Conservation (phyloP, 2,888 invertebrate species). For the Drosophila yooni region DNA sequence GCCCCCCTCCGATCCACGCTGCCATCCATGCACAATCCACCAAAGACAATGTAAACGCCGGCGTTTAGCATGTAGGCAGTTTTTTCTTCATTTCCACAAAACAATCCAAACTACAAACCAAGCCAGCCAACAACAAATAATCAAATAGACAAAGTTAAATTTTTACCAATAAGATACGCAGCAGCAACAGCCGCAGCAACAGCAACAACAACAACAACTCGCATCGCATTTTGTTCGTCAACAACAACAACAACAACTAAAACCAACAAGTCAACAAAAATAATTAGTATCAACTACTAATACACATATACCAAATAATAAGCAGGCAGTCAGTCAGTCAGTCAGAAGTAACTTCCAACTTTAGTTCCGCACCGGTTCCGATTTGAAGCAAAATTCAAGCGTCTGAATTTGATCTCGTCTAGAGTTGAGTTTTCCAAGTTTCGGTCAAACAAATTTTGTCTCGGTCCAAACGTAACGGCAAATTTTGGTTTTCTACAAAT, state of each 20-base stretch:
- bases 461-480: slow-evolving; percentile 57
- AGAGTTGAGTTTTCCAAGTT: slow-evolving; percentile 65
- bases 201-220: slow-evolving; percentile 51
- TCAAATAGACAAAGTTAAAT: slow-evolving; percentile 78
- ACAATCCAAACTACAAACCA: slow-evolving; percentile 57
- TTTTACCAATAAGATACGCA: slow-evolving; percentile 74
- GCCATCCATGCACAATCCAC: slow-evolving; percentile 27
- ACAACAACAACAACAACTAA: slow-evolving; percentile 47
- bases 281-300: slow-evolving; percentile 31
- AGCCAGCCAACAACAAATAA: slow-evolving; percentile 81
- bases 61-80: slow-evolving; percentile 73
- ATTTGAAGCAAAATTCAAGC: slow-evolving; percentile 79
- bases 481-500: slow-evolving; percentile 74
- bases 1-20: slow-evolving; percentile 29
- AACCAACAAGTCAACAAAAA: slow-evolving; percentile 29
- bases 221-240: slow-evolving; percentile 75
- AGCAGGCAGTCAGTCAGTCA: slow-evolving; percentile 59
- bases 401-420: slow-evolving; percentile 82
- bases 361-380: slow-evolving; percentile 70
- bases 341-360: slow-evolving; percentile 52
- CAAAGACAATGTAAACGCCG: slow-evolving; percentile 78
- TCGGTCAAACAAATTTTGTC: slow-evolving; percentile 73
- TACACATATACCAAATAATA: slow-evolving; percentile 36
- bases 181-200: slow-evolving; percentile 50
- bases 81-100: slow-evolving; percentile 72